A percentile compares a stretch with the other conserved stretches of the same genome.
Evolutionary conservation across 2,797 vertebrate genomes (phyloP).

Genomic region (Craterocephalus amniculus): DNA sequence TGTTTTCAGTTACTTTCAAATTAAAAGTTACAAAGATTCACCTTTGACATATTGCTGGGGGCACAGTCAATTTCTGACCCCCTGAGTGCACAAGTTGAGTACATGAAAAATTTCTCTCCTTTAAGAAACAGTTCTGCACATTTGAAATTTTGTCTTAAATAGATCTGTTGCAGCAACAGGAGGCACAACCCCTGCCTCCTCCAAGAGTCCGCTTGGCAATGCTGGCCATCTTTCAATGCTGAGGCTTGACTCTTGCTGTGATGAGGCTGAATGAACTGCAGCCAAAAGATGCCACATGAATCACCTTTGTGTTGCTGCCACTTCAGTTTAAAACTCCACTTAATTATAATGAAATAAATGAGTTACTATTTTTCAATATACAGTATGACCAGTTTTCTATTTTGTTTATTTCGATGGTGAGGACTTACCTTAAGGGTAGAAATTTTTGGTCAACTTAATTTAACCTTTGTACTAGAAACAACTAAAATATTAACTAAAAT

Average conservation of each 20-base stretch:
- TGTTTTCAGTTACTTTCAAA: constrained; percentile 1
- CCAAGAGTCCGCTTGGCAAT: constrained; percentile 18
- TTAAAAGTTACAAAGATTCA: constrained; percentile 5
- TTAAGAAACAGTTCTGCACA: constrained; percentile 22
- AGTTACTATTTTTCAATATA: neutral
- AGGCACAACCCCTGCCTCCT: constrained; percentile 30
- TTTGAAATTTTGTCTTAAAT: constrained; percentile 34
- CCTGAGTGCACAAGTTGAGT: constrained; percentile 8
- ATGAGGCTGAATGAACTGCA: constrained; percentile 23
- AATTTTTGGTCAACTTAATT: neutral
- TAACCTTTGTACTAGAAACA: constrained; percentile 1
- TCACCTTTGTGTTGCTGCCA: constrained; percentile 19
- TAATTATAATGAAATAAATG: constrained; percentile 1
- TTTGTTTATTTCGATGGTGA: neutral
- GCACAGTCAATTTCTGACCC: constrained; percentile 18
- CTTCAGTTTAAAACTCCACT: constrained; percentile 3
- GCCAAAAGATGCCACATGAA: constrained; percentile 23
- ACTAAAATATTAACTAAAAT: no score
- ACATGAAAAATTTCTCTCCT: constrained; percentile 42
- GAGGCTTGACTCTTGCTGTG: constrained; percentile 21
- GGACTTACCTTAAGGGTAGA: neutral
- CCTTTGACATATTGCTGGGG: constrained; percentile 8
- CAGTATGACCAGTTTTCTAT: neutral
- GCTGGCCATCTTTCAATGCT: constrained; percentile 24
- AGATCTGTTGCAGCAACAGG: constrained; percentile 27